Conservation (phyloP, 2,113 vertebrate species). For the Pristiophorus japonicus region DNA sequence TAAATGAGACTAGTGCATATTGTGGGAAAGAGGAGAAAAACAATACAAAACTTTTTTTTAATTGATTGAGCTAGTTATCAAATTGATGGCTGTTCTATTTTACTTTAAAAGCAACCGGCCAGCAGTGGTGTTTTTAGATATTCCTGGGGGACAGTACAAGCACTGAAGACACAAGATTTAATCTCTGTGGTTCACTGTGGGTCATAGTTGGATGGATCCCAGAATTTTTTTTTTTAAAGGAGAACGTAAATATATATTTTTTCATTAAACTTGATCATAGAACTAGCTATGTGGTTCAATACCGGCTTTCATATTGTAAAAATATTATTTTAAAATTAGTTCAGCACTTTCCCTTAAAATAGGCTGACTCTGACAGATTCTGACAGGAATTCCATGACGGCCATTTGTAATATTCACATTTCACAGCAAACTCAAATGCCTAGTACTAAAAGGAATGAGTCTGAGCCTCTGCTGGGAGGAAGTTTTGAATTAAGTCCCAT, state of each 20-base stretch:
- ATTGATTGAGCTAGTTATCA: background rate
- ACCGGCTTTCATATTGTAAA: background rate
- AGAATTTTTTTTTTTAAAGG: background rate
- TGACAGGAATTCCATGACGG: background rate
- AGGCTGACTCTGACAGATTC: background rate
- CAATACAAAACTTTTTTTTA: background rate
- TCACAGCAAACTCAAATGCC: background rate
- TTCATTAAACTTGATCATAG: background rate
- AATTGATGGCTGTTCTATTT: background rate
- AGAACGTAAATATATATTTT: background rate
- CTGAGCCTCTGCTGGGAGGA: background rate
- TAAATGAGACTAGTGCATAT: background rate
- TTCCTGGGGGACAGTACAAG: background rate
- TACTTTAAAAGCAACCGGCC: background rate
- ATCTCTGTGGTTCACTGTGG: background rate
- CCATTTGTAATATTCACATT: background rate
- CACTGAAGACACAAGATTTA: background rate
- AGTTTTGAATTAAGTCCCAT: conserved; percentile 18
- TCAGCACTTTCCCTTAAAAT: background rate
- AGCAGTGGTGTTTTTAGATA: background rate
- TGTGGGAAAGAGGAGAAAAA: background rate
- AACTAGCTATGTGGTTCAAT: background rate
- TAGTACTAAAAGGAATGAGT: background rate
- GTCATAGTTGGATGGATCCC: background rate
- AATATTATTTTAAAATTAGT: background rate